Evolutionary conservation across 1,140 invertebrate species (phyloP).

Genomic region (Micrasema longulum): DNA sequence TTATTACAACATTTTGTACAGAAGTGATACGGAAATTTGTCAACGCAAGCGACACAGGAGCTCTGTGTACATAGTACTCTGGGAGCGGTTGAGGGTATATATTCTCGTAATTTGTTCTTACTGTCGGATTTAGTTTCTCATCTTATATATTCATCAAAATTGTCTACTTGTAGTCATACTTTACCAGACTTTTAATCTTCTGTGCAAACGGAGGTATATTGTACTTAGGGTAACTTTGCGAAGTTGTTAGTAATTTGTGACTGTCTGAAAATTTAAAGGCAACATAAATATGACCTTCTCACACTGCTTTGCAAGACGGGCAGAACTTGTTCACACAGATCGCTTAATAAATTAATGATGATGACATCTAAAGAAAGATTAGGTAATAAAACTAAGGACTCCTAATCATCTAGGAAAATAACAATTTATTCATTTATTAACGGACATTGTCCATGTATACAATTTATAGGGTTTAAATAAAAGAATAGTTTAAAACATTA

Average conservation of each 20-base stretch:
- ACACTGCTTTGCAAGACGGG: background rate
- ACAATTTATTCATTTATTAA: no score
- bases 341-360: background rate
- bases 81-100: conserved; percentile 4
- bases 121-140: conserved; percentile 13
- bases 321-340: background rate
- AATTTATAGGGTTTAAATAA: no score
- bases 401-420: no score
- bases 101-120: conserved; percentile 14
- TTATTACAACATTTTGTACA: conserved; percentile 15
- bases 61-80: background rate
- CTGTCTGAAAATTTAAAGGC: conserved; percentile 24
- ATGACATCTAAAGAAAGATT: no score
- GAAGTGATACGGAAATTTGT: conserved; percentile 5
- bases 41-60: conserved; percentile 9
- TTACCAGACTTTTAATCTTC: conserved; percentile 33
- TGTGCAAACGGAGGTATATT: conserved; percentile 22
- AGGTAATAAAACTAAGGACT: background rate
- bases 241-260: conserved; percentile 26
- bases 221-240: background rate
- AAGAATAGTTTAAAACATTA: no score
- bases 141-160: conserved; percentile 25
- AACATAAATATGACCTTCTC: conserved; percentile 3
- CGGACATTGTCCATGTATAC: no score
- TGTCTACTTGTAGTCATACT: conserved; percentile 31